Percentiles rank a stretch among this genome's conserved stretches.
Conservation (phyloP, 2,888 invertebrate genomes). For the Polymixis lichenea region DNA sequence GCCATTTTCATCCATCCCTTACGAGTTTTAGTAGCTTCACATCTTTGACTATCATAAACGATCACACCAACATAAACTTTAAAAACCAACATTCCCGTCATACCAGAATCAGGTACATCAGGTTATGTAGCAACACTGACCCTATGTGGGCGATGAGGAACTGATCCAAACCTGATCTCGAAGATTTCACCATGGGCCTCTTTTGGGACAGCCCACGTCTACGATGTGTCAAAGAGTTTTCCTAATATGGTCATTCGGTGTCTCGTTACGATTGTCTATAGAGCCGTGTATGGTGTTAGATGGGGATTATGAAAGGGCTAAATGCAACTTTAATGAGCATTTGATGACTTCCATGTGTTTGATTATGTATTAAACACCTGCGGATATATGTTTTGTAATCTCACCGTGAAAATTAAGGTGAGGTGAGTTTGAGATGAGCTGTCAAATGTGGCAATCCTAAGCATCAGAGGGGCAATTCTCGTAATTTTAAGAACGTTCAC, state of each 20-base stretch:
- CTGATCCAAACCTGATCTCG: constrained; percentile 57
- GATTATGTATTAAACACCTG: background rate
- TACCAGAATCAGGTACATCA: background rate
- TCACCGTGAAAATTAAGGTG: background rate
- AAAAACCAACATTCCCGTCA: constrained; percentile 31
- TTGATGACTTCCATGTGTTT: background rate
- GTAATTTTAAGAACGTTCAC: no score
- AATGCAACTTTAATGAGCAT: background rate
- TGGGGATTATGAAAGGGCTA: background rate
- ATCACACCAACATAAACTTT: background rate
- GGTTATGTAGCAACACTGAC: constrained; percentile 47
- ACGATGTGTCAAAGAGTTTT: constrained; percentile 42
- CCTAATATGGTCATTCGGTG: constrained; percentile 40
- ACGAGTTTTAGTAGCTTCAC: background rate
- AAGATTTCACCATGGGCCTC: constrained; percentile 57
- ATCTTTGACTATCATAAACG: constrained; percentile 3
- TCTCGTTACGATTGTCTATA: constrained; percentile 25
- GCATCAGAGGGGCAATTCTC: background rate
- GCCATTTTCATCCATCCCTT: background rate
- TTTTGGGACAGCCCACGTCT: constrained; percentile 61
- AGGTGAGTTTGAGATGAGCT: background rate
- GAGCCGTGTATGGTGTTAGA: constrained; percentile 7
- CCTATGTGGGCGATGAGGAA: constrained; percentile 57
- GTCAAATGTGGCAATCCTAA: background rate
- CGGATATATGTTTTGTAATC: background rate